These are phyloP conservation scores for Drosophila gunungcola DNA, from an alignment of 1,140 invertebrate species.

Conservation along the genomic window DNA sequence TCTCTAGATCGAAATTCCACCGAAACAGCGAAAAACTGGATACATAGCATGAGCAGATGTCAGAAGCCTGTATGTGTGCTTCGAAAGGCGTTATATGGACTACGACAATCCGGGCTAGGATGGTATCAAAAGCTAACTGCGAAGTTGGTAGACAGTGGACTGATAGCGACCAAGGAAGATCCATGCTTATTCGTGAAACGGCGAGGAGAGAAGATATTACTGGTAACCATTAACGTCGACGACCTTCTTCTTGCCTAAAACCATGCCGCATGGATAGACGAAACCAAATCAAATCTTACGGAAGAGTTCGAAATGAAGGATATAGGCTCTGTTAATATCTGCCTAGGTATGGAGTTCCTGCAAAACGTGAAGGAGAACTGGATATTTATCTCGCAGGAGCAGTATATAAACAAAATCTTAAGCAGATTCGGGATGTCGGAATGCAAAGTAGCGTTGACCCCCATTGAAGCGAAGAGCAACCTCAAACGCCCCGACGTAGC, in stretches of 20 bases:
- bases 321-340: neutral
- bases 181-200: too few relatives aligned
- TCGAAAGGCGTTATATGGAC: too few relatives aligned
- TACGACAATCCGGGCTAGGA: too few relatives aligned
- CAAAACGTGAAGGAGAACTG: neutral
- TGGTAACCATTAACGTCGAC: too few relatives aligned
- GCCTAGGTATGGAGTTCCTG: neutral
- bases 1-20: too few relatives aligned
- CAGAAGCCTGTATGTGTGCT: neutral
- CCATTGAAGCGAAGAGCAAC: neutral
- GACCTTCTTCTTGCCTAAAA: neutral
- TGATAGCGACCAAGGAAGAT: too few relatives aligned
- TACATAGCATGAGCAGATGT: neutral
- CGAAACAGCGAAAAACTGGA: too few relatives aligned
- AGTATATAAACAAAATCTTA: neutral
- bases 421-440: neutral
- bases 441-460: neutral
- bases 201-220: too few relatives aligned
- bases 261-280: neutral
- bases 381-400: neutral
- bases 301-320: neutral
- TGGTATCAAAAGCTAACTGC: too few relatives aligned
- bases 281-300: neutral
- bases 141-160: too few relatives aligned
- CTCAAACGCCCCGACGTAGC: neutral